Evolutionary conservation across 2,113 vertebrate genomes (phyloP).

Genomic region (Cyanoderma ruficeps): DNA sequence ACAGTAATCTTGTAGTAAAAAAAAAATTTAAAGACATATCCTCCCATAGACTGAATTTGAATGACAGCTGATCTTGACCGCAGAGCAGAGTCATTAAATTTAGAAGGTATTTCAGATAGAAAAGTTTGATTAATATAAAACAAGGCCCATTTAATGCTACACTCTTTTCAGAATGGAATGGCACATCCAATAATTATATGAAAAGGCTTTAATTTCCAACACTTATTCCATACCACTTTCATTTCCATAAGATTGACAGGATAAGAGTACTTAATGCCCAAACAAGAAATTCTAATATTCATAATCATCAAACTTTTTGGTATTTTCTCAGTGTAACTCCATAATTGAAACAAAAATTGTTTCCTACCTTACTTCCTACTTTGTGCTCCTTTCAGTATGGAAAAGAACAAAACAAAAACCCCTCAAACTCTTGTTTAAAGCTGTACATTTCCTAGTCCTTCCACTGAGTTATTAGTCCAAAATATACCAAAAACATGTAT

Average conservation of each 20-base stretch:
- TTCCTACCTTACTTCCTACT: not conserved
- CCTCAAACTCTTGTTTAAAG: not conserved
- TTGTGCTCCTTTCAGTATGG: not conserved
- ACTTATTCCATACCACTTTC: slow-evolving; percentile 23
- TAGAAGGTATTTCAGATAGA: slow-evolving; percentile 40
- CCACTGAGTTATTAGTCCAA: slow-evolving; percentile 26
- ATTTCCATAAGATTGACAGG: slow-evolving; percentile 37
- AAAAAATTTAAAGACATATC: not conserved
- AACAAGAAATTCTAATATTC: slow-evolving; percentile 12
- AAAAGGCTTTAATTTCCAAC: slow-evolving; percentile 65
- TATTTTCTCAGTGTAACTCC: not conserved
- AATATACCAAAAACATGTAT: not conserved
- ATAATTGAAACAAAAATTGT: not conserved
- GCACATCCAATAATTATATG: slow-evolving; percentile 65
- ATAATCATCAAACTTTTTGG: not conserved
- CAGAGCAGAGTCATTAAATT: slow-evolving; percentile 62
- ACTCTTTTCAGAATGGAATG: slow-evolving; percentile 38
- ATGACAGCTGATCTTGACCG: slow-evolving; percentile 58
- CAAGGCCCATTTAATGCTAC: slow-evolving; percentile 69
- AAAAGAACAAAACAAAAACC: not conserved
- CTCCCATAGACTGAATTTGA: not conserved
- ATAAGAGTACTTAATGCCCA: slow-evolving; percentile 46
- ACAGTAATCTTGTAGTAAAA: not conserved
- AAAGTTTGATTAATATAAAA: slow-evolving; percentile 74
- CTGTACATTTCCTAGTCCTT: not conserved